Conservation (phyloP, 1,140 invertebrate genomes). For the Sweltsa coloradensis region DNA sequence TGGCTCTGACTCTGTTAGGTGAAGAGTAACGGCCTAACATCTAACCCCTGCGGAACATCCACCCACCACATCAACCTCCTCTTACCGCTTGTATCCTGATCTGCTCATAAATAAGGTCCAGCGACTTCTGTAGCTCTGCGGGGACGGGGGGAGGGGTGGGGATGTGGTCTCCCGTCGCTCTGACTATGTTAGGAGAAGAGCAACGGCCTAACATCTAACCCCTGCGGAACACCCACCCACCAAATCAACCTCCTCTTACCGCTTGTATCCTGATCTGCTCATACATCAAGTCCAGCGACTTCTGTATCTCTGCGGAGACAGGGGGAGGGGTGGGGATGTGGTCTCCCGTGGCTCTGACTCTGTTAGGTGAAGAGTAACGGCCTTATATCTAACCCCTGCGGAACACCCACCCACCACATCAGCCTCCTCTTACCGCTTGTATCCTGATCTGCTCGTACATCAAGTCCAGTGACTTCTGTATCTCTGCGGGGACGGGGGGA, state of each 20-base stretch:
- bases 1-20: slow-evolving; percentile 69
- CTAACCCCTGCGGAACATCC: too few relatives aligned
- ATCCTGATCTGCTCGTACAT: slow-evolving; percentile 66
- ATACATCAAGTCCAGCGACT: slow-evolving; percentile 67
- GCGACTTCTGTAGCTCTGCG: slow-evolving; percentile 66
- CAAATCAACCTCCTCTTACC: too few relatives aligned
- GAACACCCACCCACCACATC: too few relatives aligned
- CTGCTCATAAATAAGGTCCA: slow-evolving; percentile 68
- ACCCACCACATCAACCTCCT: too few relatives aligned
- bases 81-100: slow-evolving; percentile 60
- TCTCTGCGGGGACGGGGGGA: slow-evolving; percentile 67
- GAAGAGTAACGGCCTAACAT: too few relatives aligned
- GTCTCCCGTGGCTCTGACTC: slow-evolving; percentile 66
- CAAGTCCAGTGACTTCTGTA: slow-evolving; percentile 69
- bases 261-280: slow-evolving; percentile 61
- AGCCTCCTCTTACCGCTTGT: slow-evolving; percentile 57
- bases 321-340: slow-evolving; percentile 76
- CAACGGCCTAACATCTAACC: too few relatives aligned
- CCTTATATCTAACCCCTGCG: too few relatives aligned
- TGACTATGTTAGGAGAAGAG: too few relatives aligned
- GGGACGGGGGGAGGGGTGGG: slow-evolving; percentile 74
- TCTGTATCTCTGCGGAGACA: slow-evolving; percentile 69
- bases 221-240: too few relatives aligned
- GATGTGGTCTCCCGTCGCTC: slow-evolving; percentile 65
- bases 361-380: too few relatives aligned